phyloP scores from a whole-genome alignment of 2,888 invertebrate genomes.

The Dioctria rufipes region DNA sequence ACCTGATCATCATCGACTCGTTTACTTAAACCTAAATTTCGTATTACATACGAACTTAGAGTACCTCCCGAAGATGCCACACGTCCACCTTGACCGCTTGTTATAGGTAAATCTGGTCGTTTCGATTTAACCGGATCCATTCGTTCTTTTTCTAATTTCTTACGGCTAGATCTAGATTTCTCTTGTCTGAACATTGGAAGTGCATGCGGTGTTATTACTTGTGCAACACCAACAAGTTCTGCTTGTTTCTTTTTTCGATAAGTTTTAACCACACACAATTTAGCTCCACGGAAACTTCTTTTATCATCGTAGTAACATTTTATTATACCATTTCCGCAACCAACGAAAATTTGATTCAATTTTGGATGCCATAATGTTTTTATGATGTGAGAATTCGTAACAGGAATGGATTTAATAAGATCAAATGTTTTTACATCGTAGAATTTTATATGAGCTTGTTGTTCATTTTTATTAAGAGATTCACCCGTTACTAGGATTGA shows the following conservation, averaged over 20 bases:
- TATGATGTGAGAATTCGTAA: slow-evolving; percentile 87
- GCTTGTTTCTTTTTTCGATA: slow-evolving; percentile 85
- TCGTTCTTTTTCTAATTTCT: slow-evolving; percentile 92
- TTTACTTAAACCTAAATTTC: slow-evolving; percentile 94
- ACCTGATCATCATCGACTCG: slow-evolving; percentile 90
- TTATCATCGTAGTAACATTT: slow-evolving; percentile 93
- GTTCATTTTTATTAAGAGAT: slow-evolving; percentile 79
- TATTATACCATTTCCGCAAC: slow-evolving; percentile 91
- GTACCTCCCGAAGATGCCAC: slow-evolving; percentile 96
- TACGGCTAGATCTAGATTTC: slow-evolving; percentile 88
- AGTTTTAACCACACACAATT: slow-evolving; percentile 88
- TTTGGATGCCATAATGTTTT: slow-evolving; percentile 97
- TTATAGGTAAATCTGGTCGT: slow-evolving; percentile 88
- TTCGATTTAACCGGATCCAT: slow-evolving; percentile 88
- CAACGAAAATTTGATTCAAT: slow-evolving; percentile 95
- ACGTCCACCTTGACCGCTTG: slow-evolving; percentile 92
- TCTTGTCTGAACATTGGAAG: slow-evolving; percentile 95
- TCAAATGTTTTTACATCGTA: slow-evolving; percentile 85
- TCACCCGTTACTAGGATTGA: slow-evolving; percentile 89
- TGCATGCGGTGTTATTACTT: slow-evolving; percentile 97
- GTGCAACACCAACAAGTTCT: slow-evolving; percentile 90
- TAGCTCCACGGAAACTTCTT: slow-evolving; percentile 90
- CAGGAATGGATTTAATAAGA: slow-evolving; percentile 80
- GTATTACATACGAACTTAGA: slow-evolving; percentile 93
- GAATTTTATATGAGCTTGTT: slow-evolving; percentile 82